Evolutionary conservation across 2,888 invertebrate genomes (phyloP).

Genomic region (Ditylenchus weischeri): DNA sequence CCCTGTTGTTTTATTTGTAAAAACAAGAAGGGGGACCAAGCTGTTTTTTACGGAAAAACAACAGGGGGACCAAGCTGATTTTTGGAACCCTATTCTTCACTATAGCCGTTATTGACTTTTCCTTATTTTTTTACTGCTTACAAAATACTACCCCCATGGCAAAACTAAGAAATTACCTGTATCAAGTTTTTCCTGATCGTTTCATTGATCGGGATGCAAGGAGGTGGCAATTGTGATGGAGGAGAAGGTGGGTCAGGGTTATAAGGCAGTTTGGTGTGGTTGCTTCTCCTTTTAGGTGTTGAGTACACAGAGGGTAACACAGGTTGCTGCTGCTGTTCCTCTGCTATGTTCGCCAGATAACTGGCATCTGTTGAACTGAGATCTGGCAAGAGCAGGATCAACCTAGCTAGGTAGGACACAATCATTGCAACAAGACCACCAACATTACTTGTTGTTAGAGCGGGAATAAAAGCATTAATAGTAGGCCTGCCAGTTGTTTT

Average conservation of each 20-base stretch:
- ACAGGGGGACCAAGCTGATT: no score
- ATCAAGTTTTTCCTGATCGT: slow-evolving; percentile 44
- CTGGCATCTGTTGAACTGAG: slow-evolving; percentile 46
- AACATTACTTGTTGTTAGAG: background rate
- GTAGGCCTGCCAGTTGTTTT: no score
- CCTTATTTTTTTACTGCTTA: no score
- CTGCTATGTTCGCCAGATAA: slow-evolving; percentile 43
- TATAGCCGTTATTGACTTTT: no score
- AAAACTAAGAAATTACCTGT: slow-evolving; percentile 32
- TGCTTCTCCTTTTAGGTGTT: slow-evolving; percentile 8
- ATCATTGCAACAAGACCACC: slow-evolving; percentile 40
- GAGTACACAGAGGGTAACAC: background rate
- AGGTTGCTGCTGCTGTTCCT: slow-evolving; percentile 26
- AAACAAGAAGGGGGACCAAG: no score
- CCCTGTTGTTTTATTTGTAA: no score
- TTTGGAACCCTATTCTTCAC: no score
- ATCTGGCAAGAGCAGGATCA: slow-evolving; percentile 53
- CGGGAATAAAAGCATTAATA: no score
- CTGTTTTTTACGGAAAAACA: no score
- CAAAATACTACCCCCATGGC: no score
- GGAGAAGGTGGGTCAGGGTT: background rate
- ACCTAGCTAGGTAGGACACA: slow-evolving; percentile 53
- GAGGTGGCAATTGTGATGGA: background rate
- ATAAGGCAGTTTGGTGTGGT: background rate
- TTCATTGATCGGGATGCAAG: slow-evolving; percentile 46